Evolutionary conservation across 92 coral and sea anemone species (phyloP).

Genomic region (Anthopleura xanthogrammica): DNA sequence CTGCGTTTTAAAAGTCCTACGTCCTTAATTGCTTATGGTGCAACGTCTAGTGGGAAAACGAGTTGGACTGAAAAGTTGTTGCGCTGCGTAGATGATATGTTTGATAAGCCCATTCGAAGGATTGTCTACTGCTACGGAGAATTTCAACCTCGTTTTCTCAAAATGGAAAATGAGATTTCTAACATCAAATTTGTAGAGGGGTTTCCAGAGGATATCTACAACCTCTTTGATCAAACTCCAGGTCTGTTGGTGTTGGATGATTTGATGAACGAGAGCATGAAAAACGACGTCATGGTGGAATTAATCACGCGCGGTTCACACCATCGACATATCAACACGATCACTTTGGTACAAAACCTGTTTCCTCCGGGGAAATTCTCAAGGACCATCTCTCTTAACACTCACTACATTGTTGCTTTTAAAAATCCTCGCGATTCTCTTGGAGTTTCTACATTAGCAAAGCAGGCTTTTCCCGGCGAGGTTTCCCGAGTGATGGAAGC

Average conservation of each 20-base stretch:
- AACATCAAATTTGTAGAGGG: background rate
- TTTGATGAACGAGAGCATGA: conserved; percentile 16
- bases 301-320: conserved; percentile 17
- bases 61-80: conserved; percentile 7
- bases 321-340: conserved; percentile 1
- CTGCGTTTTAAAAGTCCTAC: too few species aligned
- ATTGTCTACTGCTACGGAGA: conserved; percentile 15
- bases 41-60: conserved; percentile 7
- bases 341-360: background rate
- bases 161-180: background rate
- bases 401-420: conserved; percentile 8
- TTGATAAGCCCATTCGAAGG: conserved; percentile 2
- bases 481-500: too few species aligned
- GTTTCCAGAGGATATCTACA: too few species aligned
- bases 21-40: background rate
- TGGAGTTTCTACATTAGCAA: too few species aligned
- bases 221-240: too few species aligned
- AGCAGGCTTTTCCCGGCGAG: too few species aligned
- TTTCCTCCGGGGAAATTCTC: background rate
- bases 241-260: conserved; percentile 3
- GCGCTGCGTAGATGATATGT: background rate
- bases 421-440: background rate
- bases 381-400: conserved; percentile 1
- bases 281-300: conserved; percentile 18
- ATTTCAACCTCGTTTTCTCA: background rate